These are phyloP conservation scores for Furcifer pardalis DNA, from an alignment of 2,797 vertebrate species.

Conservation along the genomic window DNA sequence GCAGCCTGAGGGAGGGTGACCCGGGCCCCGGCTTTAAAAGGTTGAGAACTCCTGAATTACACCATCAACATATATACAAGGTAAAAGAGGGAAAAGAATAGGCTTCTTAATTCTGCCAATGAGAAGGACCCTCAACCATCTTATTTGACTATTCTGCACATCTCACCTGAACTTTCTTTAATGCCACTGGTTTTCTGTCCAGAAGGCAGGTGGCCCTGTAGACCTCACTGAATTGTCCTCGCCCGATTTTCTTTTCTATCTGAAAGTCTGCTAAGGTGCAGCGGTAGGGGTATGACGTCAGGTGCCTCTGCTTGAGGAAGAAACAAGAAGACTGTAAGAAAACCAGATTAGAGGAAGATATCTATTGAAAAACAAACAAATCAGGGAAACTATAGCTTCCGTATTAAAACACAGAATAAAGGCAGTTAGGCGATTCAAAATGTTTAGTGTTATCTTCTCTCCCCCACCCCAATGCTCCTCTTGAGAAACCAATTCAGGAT, in stretches of 20 bases:
- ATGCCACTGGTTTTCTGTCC: slow-evolving; percentile 87
- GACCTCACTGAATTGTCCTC: slow-evolving; percentile 94
- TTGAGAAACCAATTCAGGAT: background rate
- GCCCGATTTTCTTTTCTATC: slow-evolving; percentile 93
- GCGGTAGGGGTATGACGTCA: slow-evolving; percentile 78
- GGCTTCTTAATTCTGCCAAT: accelerated
- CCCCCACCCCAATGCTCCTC: no score
- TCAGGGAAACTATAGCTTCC: no score
- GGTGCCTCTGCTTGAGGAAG: slow-evolving; percentile 75
- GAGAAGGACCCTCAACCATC: accelerated
- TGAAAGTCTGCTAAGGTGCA: slow-evolving; percentile 88
- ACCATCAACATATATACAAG: no score
- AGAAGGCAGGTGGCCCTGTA: slow-evolving; percentile 91
- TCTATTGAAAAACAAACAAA: no score
- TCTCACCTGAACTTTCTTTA: slow-evolving; percentile 93
- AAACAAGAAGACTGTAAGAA: background rate
- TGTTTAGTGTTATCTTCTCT: no score
- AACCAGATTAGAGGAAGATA: background rate
- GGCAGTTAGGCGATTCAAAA: no score
- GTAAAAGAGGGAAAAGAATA: background rate
- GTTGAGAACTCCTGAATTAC: no score
- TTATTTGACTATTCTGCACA: background rate
- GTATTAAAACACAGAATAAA: no score
- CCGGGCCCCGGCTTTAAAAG: no score
- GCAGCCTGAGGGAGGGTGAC: no score